phyloP scores from a whole-genome alignment of 1,140 invertebrate genomes.

The Heliothis virescens region DNA sequence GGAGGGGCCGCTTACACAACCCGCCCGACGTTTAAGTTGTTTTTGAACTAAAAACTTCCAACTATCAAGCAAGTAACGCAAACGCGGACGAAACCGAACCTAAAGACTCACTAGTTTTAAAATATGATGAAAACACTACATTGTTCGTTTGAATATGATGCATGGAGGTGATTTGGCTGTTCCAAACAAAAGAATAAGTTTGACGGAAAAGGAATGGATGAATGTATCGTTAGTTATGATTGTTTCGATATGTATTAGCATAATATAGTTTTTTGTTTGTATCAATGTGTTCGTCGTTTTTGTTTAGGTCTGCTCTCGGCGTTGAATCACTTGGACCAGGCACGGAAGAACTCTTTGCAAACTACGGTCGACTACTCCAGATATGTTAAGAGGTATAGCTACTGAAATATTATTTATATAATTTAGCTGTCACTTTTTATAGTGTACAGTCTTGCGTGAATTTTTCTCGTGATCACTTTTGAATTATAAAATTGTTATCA shows the following conservation, averaged over 20 bases:
- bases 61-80: slow-evolving; percentile 67
- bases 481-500: slow-evolving; percentile 35
- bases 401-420: slow-evolving; percentile 39
- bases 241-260: slow-evolving; percentile 77
- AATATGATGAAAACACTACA: slow-evolving; percentile 84
- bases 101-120: slow-evolving; percentile 73
- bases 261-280: slow-evolving; percentile 72
- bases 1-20: slow-evolving; percentile 80
- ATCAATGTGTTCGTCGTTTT: slow-evolving; percentile 61
- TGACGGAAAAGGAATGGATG: slow-evolving; percentile 78
- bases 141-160: slow-evolving; percentile 82
- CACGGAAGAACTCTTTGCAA: slow-evolving; percentile 80
- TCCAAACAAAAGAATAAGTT: slow-evolving; percentile 85
- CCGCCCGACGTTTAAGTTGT: slow-evolving; percentile 72
- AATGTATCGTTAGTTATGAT: slow-evolving; percentile 77
- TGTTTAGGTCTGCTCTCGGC: slow-evolving; percentile 86
- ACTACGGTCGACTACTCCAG: slow-evolving; percentile 91
- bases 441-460: slow-evolving; percentile 19
- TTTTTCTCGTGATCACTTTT: slow-evolving; percentile 38
- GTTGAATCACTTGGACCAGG: slow-evolving; percentile 84
- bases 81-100: slow-evolving; percentile 64
- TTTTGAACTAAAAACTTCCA: slow-evolving; percentile 78
- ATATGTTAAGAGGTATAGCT: slow-evolving; percentile 91
- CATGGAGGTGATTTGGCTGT: slow-evolving; percentile 83
- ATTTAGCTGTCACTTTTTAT: slow-evolving; percentile 49